These are phyloP conservation scores for Pseudomugil tenellus DNA, from an alignment of 2,797 vertebrate species.

Conservation along the genomic window DNA sequence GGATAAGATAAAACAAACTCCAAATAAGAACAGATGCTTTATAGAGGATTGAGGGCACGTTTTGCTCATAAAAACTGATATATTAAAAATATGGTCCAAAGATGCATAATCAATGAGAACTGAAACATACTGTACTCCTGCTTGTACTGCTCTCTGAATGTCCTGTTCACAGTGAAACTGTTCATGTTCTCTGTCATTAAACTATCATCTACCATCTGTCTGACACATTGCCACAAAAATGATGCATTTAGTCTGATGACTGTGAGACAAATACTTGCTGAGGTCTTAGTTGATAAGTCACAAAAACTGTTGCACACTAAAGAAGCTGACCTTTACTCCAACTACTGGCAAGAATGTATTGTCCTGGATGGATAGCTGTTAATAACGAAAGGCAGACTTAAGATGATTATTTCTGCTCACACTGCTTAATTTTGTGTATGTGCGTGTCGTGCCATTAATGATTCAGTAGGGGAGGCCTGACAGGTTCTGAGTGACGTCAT, in stretches of 20 bases:
- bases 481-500: constrained; percentile 48
- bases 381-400: constrained; percentile 48
- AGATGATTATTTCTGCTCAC: constrained; percentile 11
- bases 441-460: constrained; percentile 24
- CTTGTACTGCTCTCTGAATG: neutral
- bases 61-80: constrained; percentile 18
- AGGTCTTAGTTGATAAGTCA: constrained; percentile 21
- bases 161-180: neutral
- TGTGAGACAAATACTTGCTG: neutral
- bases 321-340: constrained; percentile 8
- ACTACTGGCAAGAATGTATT: constrained; percentile 15
- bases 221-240: neutral
- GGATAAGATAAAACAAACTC: constrained; percentile 3
- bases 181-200: neutral
- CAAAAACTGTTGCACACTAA: neutral
- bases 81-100: constrained; percentile 46
- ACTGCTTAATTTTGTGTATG: constrained; percentile 4
- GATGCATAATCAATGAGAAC: constrained; percentile 46
- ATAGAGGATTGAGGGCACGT: constrained; percentile 21
- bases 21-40: constrained; percentile 17
- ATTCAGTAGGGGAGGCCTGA: constrained; percentile 64
- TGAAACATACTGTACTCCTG: neutral
- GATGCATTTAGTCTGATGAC: neutral
- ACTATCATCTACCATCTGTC: neutral
- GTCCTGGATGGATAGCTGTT: constrained; percentile 28